These are phyloP conservation scores for Calameuta filiformis DNA, from an alignment of 2,888 invertebrate species.

Conservation along the genomic window DNA sequence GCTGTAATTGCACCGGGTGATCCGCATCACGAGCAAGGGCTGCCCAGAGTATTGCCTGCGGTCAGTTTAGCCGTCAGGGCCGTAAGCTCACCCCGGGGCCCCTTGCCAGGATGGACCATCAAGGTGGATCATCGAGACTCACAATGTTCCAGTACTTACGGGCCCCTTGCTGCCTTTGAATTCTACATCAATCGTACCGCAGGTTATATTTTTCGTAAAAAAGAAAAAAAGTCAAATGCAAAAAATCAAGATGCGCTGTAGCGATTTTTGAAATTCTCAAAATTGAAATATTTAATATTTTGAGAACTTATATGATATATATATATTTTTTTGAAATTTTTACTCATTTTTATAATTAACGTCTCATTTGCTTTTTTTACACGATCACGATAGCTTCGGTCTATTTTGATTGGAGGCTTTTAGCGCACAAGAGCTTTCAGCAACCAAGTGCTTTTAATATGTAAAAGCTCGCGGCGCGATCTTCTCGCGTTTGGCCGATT, in stretches of 20 bases:
- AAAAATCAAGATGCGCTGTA: not conserved
- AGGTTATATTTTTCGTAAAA: conserved; percentile 66
- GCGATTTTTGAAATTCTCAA: no score
- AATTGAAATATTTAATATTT: no score
- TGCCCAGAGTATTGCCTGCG: conserved; percentile 77
- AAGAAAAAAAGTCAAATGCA: not conserved
- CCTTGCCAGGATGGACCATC: conserved; percentile 77
- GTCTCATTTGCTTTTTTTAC: not conserved
- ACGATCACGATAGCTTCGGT: not conserved
- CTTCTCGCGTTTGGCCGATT: not conserved
- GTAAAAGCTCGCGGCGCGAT: not conserved
- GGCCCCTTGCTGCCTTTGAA: conserved; percentile 83
- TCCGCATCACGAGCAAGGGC: conserved; percentile 72
- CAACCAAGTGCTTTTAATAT: not conserved
- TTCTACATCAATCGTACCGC: conserved; percentile 76
- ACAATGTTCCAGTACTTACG: conserved; percentile 80
- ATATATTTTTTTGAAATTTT: not conserved
- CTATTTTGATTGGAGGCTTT: not conserved
- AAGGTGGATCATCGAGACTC: conserved; percentile 78
- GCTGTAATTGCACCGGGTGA: conserved; percentile 76
- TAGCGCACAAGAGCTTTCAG: not conserved
- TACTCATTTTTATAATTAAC: no score
- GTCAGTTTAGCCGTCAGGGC: conserved; percentile 76
- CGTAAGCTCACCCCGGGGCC: conserved; percentile 71
- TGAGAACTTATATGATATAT: no score